Base-by-base conservation (phyloP, 2,888 invertebrate species). In the Iphiclides podalirius region DNA sequence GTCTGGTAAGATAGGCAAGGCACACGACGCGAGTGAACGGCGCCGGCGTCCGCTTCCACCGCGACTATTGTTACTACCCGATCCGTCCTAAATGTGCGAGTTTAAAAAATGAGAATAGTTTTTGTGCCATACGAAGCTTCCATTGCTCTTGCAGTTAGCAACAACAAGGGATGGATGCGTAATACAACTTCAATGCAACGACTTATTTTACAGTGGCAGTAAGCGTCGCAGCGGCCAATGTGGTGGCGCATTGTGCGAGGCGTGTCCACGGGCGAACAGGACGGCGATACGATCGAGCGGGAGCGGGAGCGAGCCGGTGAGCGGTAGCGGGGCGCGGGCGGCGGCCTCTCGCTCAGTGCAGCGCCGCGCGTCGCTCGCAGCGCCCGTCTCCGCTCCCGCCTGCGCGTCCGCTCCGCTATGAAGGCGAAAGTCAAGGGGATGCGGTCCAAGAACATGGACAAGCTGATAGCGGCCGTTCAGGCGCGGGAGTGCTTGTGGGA, bases 401-500 rank as follows among this genome's bases (percentile, higher is more conserved):
- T 52, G 65, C 75, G 79, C 75, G 67, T 57, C 66, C 68, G 63
- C 64, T 70, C 68, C 62, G 75, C 76, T 72, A 70, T 77, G 58
- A 85, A 85, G 53, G 57, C 57, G n/a, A 72, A 67, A 70, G 64
- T 65, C 43, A 81, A 79, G 64, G 79, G 81, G 50, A 74, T 77
- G 40, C 67, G 82, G 17, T 72, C 79, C 36, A 84, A 85, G 55
- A 84, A 86, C 54, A 83, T 85, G 83, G 85, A 87, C 58, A 86
- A 79, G 57, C 74, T 87, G 0, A 87, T 88, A 39, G 81, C 79
- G n/a, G 87, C 88, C 45, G 88, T 88, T 35, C 88, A 88, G 54
- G 86, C 85, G 1, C 72, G 88, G 43, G 88, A 88, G 55, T 86
- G 86, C 60, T 62, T 86, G 33, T 88, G 89, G 89, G 88, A 87